These are phyloP conservation scores for Callithrix jacchus DNA, from an alignment of 2,113 vertebrate species.

Conservation along the genomic window DNA sequence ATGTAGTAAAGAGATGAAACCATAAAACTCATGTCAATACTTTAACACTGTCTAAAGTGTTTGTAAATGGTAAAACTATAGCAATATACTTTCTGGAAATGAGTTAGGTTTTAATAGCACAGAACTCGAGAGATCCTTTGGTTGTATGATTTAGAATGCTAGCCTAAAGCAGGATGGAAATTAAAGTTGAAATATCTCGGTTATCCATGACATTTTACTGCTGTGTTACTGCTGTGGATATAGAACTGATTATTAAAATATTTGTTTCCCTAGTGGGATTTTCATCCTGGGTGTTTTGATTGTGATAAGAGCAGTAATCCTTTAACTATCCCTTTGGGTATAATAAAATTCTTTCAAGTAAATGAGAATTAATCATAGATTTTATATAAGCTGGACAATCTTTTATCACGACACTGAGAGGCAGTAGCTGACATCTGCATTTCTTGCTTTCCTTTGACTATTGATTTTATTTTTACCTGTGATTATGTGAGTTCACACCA, in stretches of 20 bases:
- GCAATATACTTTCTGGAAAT: conserved; percentile 45
- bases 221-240: conserved; percentile 28
- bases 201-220: conserved; percentile 63
- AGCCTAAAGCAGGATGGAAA: conserved; percentile 49
- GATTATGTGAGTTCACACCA: neutral
- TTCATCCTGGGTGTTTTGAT: conserved; percentile 61
- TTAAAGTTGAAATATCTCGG: conserved; percentile 54
- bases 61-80: conserved; percentile 23
- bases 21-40: conserved; percentile 36
- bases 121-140: conserved; percentile 39
- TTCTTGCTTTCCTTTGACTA: neutral
- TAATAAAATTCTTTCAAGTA: conserved; percentile 61
- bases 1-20: neutral
- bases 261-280: conserved; percentile 65
- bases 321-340: conserved; percentile 62
- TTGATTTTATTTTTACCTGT: conserved; percentile 34
- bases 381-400: neutral
- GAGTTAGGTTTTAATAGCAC: conserved; percentile 56
- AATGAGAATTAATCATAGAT: conserved; percentile 60
- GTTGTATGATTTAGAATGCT: conserved; percentile 62
- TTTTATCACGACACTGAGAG: conserved; percentile 4
- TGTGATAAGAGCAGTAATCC: conserved; percentile 59
- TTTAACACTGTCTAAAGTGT: conserved; percentile 2
- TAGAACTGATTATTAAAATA: conserved; percentile 73
- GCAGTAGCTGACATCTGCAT: neutral